Conservation (phyloP, 2,888 invertebrate species). For the Lasioglossum morio region DNA sequence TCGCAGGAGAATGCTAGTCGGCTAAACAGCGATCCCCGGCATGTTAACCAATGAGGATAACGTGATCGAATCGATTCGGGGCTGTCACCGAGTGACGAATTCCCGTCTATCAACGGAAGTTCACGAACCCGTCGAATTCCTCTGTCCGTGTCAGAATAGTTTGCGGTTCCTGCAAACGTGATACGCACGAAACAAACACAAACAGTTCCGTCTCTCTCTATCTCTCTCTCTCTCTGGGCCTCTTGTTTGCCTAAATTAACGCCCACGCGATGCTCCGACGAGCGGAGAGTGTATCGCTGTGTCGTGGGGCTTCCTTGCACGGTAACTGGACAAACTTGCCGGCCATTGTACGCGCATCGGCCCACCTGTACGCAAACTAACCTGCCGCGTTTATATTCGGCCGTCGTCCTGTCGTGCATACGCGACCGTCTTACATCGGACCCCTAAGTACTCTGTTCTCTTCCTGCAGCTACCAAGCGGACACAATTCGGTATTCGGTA, state of each 20-base stretch:
- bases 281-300: slow-evolving; percentile 46
- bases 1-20: too few species aligned
- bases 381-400: slow-evolving; percentile 44
- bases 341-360: slow-evolving; percentile 49
- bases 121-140: slow-evolving; percentile 30
- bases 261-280: slow-evolving; percentile 63
- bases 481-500: slow-evolving; percentile 52
- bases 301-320: slow-evolving; percentile 60
- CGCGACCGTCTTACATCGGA: slow-evolving; percentile 29
- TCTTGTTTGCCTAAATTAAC: slow-evolving; percentile 77
- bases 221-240: slow-evolving; percentile 27
- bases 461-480: slow-evolving; percentile 19
- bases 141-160: slow-evolving; percentile 37
- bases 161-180: slow-evolving; percentile 47
- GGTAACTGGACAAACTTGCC: slow-evolving; percentile 60
- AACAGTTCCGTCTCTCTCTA: slow-evolving; percentile 56
- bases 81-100: background rate
- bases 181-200: slow-evolving; percentile 63
- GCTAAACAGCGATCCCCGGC: background rate
- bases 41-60: background rate
- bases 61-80: background rate
- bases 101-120: slow-evolving; percentile 6
- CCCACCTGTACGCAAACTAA: slow-evolving; percentile 17
- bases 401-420: slow-evolving; percentile 33
- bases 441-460: background rate